Evolutionary conservation across 2,113 vertebrate species (phyloP).

Genomic region (Myodes glareolus): DNA sequence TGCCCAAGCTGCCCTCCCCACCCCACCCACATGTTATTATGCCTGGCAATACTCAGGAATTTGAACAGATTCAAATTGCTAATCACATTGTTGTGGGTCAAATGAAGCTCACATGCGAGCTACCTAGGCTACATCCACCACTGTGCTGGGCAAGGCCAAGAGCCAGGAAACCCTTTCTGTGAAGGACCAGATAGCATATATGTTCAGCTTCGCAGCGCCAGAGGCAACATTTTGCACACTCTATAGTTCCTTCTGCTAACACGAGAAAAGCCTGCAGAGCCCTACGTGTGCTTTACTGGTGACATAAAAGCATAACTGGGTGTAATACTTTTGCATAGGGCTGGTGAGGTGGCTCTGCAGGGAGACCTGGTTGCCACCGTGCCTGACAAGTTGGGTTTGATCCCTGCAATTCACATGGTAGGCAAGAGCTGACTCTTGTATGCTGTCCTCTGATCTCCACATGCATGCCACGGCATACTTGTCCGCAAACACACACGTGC

Average conservation of each 20-base stretch:
- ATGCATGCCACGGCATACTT: no score
- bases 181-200: not conserved
- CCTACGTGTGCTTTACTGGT: slow-evolving; percentile 13
- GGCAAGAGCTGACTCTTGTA: not conserved
- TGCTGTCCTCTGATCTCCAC: not conserved
- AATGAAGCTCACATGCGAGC: not conserved
- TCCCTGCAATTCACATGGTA: not conserved
- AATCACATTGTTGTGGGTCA: not conserved
- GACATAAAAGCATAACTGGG: not conserved
- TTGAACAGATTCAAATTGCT: not conserved
- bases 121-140: not conserved
- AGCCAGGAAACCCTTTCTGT: not conserved
- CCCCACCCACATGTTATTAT: not conserved
- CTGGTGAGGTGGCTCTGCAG: not conserved
- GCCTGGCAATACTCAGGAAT: not conserved
- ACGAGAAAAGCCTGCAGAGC: not conserved
- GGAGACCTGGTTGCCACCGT: no score
- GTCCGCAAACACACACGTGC: not conserved
- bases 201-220: not conserved
- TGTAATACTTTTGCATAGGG: not conserved
- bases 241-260: not conserved
- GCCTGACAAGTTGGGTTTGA: not conserved
- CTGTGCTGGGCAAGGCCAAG: not conserved
- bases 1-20: not conserved
- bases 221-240: not conserved